Base-by-base conservation (phyloP, 1,140 invertebrate species). In the Ceratitis capitata region DNA sequence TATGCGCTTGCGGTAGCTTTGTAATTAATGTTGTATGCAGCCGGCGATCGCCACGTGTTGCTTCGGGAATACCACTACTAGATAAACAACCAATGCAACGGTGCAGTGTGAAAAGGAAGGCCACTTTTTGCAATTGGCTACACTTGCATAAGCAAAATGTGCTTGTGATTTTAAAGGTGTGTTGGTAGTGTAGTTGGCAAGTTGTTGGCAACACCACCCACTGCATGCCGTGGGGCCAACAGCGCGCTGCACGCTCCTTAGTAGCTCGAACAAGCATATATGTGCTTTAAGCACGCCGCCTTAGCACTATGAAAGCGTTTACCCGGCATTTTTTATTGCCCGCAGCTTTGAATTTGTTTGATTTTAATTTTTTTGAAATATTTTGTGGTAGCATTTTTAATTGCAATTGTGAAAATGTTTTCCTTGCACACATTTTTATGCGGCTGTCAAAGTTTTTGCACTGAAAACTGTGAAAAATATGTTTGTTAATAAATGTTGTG, bases 401-500 rank as follows among this genome's bases (percentile, higher is more conserved):
- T 69, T 69, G 32, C 61, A 69, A 69, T 69, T 69, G n/a, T 53
- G 51, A 53, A 53, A 53, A 35, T 69, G 39, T 69, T 69, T 69
- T 69, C 12, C 61, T 35, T 39, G n/a, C 61, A 29, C 32, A 69
- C 32, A 69, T 69, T 69, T 61, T 69, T 69, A 6, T 32, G 32
- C 39, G 26, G 32, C 61, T 39, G 19, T 35, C 23, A 26, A 29
- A 29, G 58, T 61, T 61, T n/a, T 9, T 58, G 2, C 12, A 10
- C 23, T 26, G 26, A 29, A 26, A 58, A 58, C n/a, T 5, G 23
- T 26, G 12, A 29, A 61, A 61, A 10, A 7, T 47, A 9, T 47
- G 45, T 47, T 7, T 14, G 7, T 10, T 3, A 29, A 32, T 26
- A 61, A 32, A 61, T 61, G 12, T 32, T 61, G 26, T 14, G 58